Conservation (phyloP, 92 coral and sea anemone genomes). For the Bergia sp. region DNA sequence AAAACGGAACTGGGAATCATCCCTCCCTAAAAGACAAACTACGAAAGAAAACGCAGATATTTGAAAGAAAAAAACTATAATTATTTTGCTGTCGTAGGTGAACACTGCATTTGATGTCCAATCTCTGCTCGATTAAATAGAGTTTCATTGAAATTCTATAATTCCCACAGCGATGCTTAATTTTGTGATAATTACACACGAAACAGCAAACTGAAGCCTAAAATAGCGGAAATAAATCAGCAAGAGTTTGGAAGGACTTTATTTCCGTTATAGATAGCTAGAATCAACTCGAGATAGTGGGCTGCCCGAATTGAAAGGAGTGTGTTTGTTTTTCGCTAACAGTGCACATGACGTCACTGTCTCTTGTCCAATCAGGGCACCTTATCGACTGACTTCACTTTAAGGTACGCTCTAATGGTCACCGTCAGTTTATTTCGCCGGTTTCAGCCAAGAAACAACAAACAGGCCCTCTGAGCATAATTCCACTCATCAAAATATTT, state of each 20-base stretch:
- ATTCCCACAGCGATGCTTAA: not conserved
- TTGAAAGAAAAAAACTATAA: not conserved
- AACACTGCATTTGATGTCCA: not conserved
- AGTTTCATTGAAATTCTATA: not conserved
- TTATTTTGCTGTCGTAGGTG: not conserved
- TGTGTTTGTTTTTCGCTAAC: not conserved
- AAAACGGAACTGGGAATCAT: not conserved
- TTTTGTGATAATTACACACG: not conserved
- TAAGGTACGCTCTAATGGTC: not conserved
- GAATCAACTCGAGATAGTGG: not conserved
- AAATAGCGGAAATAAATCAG: not conserved
- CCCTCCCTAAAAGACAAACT: conserved; percentile 3
- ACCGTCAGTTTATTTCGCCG: not conserved
- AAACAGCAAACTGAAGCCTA: not conserved
- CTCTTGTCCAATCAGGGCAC: not conserved
- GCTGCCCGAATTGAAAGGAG: not conserved
- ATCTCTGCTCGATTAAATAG: not conserved
- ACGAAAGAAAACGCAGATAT: not conserved
- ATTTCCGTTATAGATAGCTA: not conserved
- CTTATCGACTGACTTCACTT: not conserved
- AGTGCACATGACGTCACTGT: not conserved
- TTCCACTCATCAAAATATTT: not conserved
- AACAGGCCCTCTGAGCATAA: not conserved
- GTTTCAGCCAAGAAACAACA: not conserved
- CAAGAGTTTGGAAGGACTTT: not conserved